Evolutionary conservation across 2,113 vertebrate genomes (phyloP).

Genomic region (Irena cyanogastra): DNA sequence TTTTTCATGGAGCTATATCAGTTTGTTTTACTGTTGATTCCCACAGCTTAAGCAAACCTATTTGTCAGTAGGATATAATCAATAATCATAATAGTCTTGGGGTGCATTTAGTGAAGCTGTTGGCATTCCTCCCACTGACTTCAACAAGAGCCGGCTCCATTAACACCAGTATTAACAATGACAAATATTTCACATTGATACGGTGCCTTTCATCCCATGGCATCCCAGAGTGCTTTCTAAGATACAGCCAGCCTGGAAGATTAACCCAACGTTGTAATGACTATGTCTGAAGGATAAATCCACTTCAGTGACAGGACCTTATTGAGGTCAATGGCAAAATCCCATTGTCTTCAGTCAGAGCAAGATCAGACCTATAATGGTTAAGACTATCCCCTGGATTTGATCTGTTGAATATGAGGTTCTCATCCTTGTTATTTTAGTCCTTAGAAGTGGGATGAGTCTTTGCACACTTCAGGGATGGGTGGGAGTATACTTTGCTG

Average conservation of each 20-base stretch:
- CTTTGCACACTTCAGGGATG: not conserved
- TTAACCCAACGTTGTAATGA: constrained; percentile 54
- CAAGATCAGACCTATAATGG: constrained; percentile 17
- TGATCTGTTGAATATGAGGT: not conserved
- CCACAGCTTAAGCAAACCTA: constrained; percentile 42
- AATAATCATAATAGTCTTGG: constrained; percentile 53
- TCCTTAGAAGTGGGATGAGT: not conserved
- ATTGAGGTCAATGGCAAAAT: constrained; percentile 59
- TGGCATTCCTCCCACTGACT: constrained; percentile 36
- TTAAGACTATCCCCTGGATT: not conserved
- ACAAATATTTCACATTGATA: constrained; percentile 55
- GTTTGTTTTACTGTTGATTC: constrained; percentile 40
- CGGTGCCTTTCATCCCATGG: constrained; percentile 32
- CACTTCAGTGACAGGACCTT: constrained; percentile 39
- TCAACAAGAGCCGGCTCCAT: constrained; percentile 21
- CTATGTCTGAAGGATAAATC: constrained; percentile 58
- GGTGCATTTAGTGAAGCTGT: constrained; percentile 43
- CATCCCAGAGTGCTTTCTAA: constrained; percentile 55
- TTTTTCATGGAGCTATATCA: not conserved
- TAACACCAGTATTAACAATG: constrained; percentile 55
- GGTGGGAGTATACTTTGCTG: not conserved
- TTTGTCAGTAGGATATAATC: constrained; percentile 43
- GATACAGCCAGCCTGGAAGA: constrained; percentile 42
- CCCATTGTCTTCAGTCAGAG: constrained; percentile 42
- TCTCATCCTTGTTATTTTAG: not conserved